Evolutionary conservation across 30 jellyfish, hydroid and myxozoan genomes (phyloP).

Genomic region (Catostylus mosaicus): DNA sequence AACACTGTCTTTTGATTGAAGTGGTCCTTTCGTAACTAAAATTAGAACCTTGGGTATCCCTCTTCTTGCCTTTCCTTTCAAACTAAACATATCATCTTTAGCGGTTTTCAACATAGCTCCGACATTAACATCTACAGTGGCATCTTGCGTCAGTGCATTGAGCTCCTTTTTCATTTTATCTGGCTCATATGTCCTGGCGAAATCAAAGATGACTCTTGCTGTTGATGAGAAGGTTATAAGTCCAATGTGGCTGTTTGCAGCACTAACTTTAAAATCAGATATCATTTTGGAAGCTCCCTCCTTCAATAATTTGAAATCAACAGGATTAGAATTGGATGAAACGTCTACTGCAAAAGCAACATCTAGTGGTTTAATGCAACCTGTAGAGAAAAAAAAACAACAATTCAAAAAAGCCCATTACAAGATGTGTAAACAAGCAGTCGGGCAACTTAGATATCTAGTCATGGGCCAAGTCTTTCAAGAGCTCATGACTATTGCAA

Average conservation of each 20-base stretch:
- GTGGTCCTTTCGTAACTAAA: slow-evolving; percentile 74
- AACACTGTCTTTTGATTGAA: slow-evolving; percentile 27
- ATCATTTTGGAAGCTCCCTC: slow-evolving; percentile 67
- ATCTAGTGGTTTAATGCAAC: slow-evolving; percentile 93
- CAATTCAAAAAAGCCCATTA: neutral
- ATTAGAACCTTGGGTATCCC: slow-evolving; percentile 83
- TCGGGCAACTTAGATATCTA: too few species aligned
- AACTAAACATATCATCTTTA: slow-evolving; percentile 67
- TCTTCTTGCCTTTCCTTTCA: slow-evolving; percentile 81
- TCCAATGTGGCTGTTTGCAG: slow-evolving; percentile 83
- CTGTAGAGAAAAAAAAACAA: slow-evolving; percentile 41
- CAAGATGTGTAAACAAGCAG: too few species aligned
- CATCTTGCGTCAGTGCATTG: slow-evolving; percentile 58
- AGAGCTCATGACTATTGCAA: too few species aligned
- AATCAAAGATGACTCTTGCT: slow-evolving; percentile 59
- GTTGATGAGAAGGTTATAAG: slow-evolving; percentile 66
- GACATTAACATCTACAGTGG: slow-evolving; percentile 56
- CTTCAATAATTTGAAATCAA: slow-evolving; percentile 71
- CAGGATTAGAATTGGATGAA: slow-evolving; percentile 39
- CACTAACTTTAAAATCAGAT: slow-evolving; percentile 74
- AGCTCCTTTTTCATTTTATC: slow-evolving; percentile 65
- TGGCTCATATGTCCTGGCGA: slow-evolving; percentile 60
- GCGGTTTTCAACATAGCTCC: slow-evolving; percentile 60
- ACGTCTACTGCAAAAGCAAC: slow-evolving; percentile 89
- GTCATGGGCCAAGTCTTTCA: too few species aligned